phyloP scores from a whole-genome alignment of 2,888 invertebrate genomes.

The Perizoma affinitatum region DNA sequence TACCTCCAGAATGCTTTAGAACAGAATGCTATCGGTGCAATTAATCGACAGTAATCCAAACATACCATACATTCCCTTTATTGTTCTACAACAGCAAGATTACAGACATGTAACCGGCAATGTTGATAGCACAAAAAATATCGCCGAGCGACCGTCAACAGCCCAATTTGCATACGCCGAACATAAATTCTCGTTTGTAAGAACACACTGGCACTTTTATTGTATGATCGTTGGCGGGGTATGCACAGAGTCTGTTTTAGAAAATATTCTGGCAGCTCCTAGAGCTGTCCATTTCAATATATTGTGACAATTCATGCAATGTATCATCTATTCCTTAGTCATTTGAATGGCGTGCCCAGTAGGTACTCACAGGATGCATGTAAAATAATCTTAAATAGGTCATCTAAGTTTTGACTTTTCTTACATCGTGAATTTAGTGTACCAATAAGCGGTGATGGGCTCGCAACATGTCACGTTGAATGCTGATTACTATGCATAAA shows the following conservation, averaged over 20 bases:
- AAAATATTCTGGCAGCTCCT: conserved; percentile 2
- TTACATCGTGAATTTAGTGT: too few relatives aligned
- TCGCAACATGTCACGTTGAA: too few relatives aligned
- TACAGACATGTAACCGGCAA: conserved; percentile 50
- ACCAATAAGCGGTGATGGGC: too few relatives aligned
- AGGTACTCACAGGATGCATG: too few relatives aligned
- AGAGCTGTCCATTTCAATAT: conserved; percentile 12
- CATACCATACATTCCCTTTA: conserved; percentile 52
- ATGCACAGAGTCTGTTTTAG: conserved; percentile 1
- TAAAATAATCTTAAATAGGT: too few relatives aligned
- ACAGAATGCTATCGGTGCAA: conserved; percentile 18
- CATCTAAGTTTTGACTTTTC: too few relatives aligned
- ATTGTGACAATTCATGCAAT: too few relatives aligned
- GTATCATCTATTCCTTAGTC: too few relatives aligned
- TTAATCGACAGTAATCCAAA: conserved; percentile 37
- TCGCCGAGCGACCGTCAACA: conserved; percentile 59
- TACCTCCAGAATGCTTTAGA: not conserved
- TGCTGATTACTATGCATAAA: too few relatives aligned
- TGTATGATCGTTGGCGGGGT: conserved; percentile 70
- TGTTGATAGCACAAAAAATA: conserved; percentile 55
- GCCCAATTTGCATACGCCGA: conserved; percentile 77
- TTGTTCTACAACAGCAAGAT: conserved; percentile 51
- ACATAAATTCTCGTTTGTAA: conserved; percentile 84
- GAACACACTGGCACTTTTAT: conserved; percentile 82
- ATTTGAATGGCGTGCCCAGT: too few relatives aligned